Percentiles rank a stretch among this genome's conserved stretches.
Conservation (phyloP, 2,113 vertebrate genomes). For the Engystomops pustulosus region DNA sequence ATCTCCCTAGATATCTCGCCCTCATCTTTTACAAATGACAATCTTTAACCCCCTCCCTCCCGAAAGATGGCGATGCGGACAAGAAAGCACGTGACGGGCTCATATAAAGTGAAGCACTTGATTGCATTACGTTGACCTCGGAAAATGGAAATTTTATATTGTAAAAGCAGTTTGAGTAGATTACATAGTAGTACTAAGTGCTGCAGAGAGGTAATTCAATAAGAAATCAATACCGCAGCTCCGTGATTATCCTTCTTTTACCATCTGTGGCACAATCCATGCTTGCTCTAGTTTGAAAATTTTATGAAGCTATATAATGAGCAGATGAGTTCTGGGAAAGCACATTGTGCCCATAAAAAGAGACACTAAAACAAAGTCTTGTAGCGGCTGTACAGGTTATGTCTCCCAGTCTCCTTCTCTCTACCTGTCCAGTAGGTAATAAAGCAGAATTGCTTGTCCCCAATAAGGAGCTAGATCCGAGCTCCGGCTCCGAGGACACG, state of each 20-base stretch:
- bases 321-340: conserved; percentile 57
- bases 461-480: conserved; percentile 14
- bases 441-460: conserved; percentile 1
- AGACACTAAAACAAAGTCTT: conserved; percentile 58
- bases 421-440: conserved; percentile 29
- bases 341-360: conserved; percentile 56
- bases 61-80: conserved; percentile 57
- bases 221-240: conserved; percentile 79
- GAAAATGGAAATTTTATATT: conserved; percentile 87
- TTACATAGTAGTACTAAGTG: conserved; percentile 84
- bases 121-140: conserved; percentile 83
- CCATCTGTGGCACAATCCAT: conserved; percentile 56
- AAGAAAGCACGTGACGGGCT: conserved; percentile 78
- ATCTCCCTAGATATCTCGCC: conserved; percentile 43
- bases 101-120: conserved; percentile 66
- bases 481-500: not conserved
- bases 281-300: conserved; percentile 62
- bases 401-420: conserved; percentile 23
- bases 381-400: conserved; percentile 52
- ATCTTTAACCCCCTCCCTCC: conserved; percentile 50
- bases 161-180: conserved; percentile 83
- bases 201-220: conserved; percentile 83
- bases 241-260: conserved; percentile 78
- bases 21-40: conserved; percentile 24
- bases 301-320: conserved; percentile 61